A percentile compares a stretch with the other conserved stretches of the same genome.
phyloP scores from a whole-genome alignment of 2,113 vertebrate species.

The Heterotilapia buettikoferi region DNA sequence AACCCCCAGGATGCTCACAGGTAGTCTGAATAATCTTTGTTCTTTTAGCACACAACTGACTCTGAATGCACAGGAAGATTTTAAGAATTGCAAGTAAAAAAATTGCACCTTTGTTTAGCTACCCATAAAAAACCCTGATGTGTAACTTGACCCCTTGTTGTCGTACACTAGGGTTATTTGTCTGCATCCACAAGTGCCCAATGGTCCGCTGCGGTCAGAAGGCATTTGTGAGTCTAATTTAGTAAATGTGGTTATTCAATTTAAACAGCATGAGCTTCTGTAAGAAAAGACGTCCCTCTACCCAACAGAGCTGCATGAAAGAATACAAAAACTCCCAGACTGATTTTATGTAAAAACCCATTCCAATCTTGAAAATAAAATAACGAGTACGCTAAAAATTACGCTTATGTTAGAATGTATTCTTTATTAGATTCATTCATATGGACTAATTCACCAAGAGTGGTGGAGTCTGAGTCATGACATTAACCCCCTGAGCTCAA shows the following conservation, averaged over 20 bases:
- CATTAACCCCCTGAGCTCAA: background rate
- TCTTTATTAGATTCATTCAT: background rate
- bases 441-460: background rate
- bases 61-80: background rate
- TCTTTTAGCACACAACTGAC: background rate
- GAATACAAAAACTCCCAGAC: background rate
- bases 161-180: background rate
- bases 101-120: background rate
- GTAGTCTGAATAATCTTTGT: background rate
- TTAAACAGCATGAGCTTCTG: background rate
- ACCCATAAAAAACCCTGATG: background rate
- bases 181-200: background rate
- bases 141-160: background rate
- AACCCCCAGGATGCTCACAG: background rate
- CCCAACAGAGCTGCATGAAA: background rate
- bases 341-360: background rate
- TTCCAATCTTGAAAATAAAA: background rate
- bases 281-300: background rate
- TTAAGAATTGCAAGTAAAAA: background rate
- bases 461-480: background rate
- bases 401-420: background rate
- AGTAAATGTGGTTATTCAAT: background rate
- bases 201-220: background rate
- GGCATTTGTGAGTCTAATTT: background rate
- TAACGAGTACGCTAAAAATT: background rate